Percentiles rank a stretch among this genome's conserved stretches.
Conservation (phyloP, 2,113 vertebrate species). For the Salvelinus fontinalis region DNA sequence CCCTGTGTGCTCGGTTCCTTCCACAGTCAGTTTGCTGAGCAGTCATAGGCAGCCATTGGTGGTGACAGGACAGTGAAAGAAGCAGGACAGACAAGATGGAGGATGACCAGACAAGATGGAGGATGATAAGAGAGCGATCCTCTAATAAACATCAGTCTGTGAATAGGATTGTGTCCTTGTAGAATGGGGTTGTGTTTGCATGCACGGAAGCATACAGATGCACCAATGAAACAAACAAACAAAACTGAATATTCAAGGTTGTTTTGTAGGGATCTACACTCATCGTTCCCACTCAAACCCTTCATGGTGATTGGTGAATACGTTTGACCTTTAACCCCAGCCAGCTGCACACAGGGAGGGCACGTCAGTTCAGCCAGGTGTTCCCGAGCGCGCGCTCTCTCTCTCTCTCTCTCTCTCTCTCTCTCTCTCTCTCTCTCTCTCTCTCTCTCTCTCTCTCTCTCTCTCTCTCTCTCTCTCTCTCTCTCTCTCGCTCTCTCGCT, state of each 20-base stretch:
- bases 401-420: no score
- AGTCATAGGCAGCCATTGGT: background rate
- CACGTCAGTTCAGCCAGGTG: slow-evolving; percentile 22
- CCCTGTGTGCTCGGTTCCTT: background rate
- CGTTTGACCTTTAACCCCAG: slow-evolving; percentile 44
- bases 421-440: no score
- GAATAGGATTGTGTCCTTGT: no score
- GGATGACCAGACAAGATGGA: no score
- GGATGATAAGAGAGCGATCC: background rate
- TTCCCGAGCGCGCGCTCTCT: slow-evolving; percentile 11
- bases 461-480: no score
- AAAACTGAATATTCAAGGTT: background rate
- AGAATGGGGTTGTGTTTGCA: background rate
- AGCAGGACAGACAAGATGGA: background rate
- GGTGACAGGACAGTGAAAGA: background rate
- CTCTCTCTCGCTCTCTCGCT: no score
- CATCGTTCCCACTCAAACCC: slow-evolving; percentile 16
- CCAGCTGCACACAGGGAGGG: slow-evolving; percentile 47
- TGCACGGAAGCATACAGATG: background rate
- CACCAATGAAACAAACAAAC: background rate
- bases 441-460: no score
- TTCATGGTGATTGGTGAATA: no score
- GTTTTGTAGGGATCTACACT: background rate
- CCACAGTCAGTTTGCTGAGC: slow-evolving; percentile 1
- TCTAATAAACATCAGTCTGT: background rate